Conservation (phyloP, 2,888 invertebrate genomes). For the Agrochola lota region DNA sequence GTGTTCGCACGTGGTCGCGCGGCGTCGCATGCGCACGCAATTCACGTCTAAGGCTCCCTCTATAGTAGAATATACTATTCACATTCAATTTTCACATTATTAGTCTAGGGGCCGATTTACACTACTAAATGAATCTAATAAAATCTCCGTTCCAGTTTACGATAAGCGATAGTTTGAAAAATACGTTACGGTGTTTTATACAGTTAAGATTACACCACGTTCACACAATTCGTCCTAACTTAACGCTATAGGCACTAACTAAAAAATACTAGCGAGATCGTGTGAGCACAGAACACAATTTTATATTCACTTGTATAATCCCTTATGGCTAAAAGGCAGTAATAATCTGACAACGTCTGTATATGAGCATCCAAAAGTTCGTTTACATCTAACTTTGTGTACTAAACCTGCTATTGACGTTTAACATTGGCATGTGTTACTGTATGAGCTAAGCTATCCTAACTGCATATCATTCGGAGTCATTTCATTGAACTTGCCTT, state of each 20-base stretch:
- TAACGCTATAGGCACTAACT: constrained; percentile 89
- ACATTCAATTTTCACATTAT: constrained; percentile 70
- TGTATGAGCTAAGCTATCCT: constrained; percentile 61
- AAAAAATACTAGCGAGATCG: constrained; percentile 90
- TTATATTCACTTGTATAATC: constrained; percentile 79
- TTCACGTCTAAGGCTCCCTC: constrained; percentile 73
- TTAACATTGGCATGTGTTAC: constrained; percentile 73
- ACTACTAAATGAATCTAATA: constrained; percentile 78
- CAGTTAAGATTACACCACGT: constrained; percentile 73
- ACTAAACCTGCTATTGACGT: constrained; percentile 68
- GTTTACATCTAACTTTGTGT: constrained; percentile 72
- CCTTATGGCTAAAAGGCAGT: constrained; percentile 87
- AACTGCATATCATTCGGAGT: constrained; percentile 48
- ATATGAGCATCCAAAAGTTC: constrained; percentile 83
- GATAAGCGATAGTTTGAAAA: constrained; percentile 76
- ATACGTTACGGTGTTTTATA: constrained; percentile 73
- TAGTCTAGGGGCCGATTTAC: constrained; percentile 74
- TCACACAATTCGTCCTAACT: constrained; percentile 86
- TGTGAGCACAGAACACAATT: constrained; percentile 89
- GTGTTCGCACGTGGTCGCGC: not conserved
- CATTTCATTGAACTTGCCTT: constrained; percentile 45
- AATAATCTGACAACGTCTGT: constrained; percentile 80
- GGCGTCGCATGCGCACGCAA: constrained; percentile 23
- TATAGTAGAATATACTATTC: constrained; percentile 66
- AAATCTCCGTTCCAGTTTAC: constrained; percentile 73